phyloP scores from a whole-genome alignment of 2,797 vertebrate genomes.

The Triplophysa bombifrons region DNA sequence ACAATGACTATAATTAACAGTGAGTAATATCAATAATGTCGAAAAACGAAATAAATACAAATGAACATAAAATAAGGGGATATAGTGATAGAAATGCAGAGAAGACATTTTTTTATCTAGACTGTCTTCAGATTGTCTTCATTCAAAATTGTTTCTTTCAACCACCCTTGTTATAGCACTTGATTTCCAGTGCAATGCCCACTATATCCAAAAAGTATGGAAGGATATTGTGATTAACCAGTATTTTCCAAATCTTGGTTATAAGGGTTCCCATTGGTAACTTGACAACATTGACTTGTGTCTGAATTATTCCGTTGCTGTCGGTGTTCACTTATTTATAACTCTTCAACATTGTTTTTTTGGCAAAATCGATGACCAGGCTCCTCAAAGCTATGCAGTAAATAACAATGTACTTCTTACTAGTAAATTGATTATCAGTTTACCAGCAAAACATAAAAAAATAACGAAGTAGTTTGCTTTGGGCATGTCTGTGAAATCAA shows the following conservation, averaged over 20 bases:
- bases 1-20: constrained; percentile 20
- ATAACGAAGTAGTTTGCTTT: neutral
- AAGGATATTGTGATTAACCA: neutral
- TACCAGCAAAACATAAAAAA: neutral
- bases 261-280: neutral
- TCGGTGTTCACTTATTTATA: neutral
- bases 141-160: neutral
- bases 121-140: constrained; percentile 9
- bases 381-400: constrained; percentile 7
- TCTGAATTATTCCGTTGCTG: neutral
- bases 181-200: neutral
- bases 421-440: neutral
- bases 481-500: neutral
- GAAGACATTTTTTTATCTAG: neutral
- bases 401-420: neutral
- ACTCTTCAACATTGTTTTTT: neutral
- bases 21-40: constrained; percentile 4
- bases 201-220: constrained; percentile 6
- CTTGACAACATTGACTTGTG: neutral
- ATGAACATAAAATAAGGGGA: neutral
- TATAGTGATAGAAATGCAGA: neutral
- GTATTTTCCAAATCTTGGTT: constrained; percentile 8
- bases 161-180: neutral
- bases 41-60: constrained; percentile 30
- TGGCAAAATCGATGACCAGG: neutral